Conservation (phyloP, 1,140 invertebrate species). For the Camponotus vicinus region DNA sequence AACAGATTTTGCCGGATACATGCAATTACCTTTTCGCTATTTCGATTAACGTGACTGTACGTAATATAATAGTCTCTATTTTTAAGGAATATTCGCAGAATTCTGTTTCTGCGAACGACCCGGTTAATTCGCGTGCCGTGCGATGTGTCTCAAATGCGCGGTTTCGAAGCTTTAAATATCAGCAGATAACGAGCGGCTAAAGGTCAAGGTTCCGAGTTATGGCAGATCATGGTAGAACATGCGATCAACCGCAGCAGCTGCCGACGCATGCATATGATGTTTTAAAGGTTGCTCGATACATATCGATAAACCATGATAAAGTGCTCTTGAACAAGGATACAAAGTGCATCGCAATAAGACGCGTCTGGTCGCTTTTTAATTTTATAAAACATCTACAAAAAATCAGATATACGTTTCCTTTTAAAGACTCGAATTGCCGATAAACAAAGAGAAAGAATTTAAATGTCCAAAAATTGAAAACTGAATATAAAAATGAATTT, state of each 20-base stretch:
- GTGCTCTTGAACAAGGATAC: background rate
- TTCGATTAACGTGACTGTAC: conserved; percentile 29
- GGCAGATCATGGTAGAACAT: conserved; percentile 10
- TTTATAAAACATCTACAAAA: background rate
- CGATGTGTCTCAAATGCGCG: background rate
- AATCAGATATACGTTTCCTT: too few relatives aligned
- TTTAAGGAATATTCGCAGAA: conserved; percentile 10
- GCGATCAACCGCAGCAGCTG: conserved; percentile 39
- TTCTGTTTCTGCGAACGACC: background rate
- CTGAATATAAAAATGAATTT: background rate
- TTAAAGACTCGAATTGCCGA: too few relatives aligned
- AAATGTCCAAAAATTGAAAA: background rate
- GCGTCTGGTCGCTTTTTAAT: background rate
- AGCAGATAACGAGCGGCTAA: conserved; percentile 38
- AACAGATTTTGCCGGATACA: conserved; percentile 34
- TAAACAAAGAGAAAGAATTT: background rate
- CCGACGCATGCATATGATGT: background rate
- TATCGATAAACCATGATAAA: conserved; percentile 8
- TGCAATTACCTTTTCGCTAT: background rate
- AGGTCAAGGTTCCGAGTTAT: conserved; percentile 61
- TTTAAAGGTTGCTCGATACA: conserved; percentile 40
- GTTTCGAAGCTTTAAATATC: conserved; percentile 43
- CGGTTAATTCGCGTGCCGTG: background rate
- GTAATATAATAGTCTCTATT: background rate
- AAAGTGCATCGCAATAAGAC: background rate